phyloP scores from a whole-genome alignment of 1,140 invertebrate species.

The Agrypnia vestita region DNA sequence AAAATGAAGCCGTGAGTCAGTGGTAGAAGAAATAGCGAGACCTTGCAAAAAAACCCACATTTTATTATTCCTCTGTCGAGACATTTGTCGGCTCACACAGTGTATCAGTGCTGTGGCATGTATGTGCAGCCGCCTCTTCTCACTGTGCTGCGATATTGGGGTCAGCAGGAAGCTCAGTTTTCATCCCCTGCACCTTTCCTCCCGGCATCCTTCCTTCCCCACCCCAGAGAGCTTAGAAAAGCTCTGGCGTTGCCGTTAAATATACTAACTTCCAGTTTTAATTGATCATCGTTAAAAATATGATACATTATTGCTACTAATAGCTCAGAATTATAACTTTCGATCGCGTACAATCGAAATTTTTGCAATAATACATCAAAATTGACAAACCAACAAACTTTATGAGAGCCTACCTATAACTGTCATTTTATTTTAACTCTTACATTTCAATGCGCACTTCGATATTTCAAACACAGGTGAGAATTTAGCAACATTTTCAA shows the following conservation, averaged over 20 bases:
- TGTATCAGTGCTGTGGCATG: background rate
- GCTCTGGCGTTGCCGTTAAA: slow-evolving; percentile 20
- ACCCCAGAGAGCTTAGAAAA: slow-evolving; percentile 8
- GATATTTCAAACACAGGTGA: too few relatives aligned
- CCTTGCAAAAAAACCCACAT: background rate
- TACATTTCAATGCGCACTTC: too few relatives aligned
- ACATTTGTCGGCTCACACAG: slow-evolving; percentile 12
- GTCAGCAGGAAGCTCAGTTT: slow-evolving; percentile 23
- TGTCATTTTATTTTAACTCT: too few relatives aligned
- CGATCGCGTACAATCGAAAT: too few relatives aligned
- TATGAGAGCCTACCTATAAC: too few relatives aligned
- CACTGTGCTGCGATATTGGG: slow-evolving; percentile 3
- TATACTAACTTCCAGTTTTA: slow-evolving; percentile 3
- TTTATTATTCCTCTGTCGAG: background rate
- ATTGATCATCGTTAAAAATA: too few relatives aligned
- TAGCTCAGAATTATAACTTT: too few relatives aligned
- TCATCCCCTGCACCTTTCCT: background rate
- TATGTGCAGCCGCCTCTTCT: slow-evolving; percentile 5
- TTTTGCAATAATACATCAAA: too few relatives aligned
- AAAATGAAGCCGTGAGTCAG: background rate
- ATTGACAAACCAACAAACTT: too few relatives aligned
- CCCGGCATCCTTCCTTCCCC: background rate
- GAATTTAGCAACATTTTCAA: too few relatives aligned
- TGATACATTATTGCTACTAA: too few relatives aligned
- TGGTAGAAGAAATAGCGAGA: too few relatives aligned